Base-by-base conservation (phyloP, 2,888 invertebrate species). In the Drosophila dives region DNA sequence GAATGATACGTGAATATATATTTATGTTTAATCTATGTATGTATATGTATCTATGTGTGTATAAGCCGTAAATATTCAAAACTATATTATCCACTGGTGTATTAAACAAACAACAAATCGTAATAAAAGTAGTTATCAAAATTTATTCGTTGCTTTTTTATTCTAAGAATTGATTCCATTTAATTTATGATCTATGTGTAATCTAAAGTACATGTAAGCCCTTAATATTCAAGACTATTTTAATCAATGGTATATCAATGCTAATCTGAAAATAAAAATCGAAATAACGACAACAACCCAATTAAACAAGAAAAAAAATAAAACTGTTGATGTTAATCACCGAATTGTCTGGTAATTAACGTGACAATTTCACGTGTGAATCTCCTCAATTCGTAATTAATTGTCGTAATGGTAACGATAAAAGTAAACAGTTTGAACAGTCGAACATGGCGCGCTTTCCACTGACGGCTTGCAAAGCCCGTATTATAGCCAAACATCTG, bases 401-500 rank as follows among this genome's bases (percentile, higher is more conserved):
- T 55, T 11, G 87, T 89, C 15, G 85, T 81, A 17, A 89, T 45
- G 10, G 69, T 73, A 0, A 74, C 83, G n/a, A 87, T 80, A 53
- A 89, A 73, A 2, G 91, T 91, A 36, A 88, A 75, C 51, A 84
- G 76, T 66, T 91, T 91, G 33, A 88, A 90, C 0, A 80, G 55
- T 7, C 75, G 72, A 33, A 87, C 72, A 5, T 79, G 86, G 50
- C 65, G 81, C 3, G 69, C 66, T 8, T 80, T 83, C 77, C 91
- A 91, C 50, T 91, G 91, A n/a, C 92, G 88, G 4, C 72, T 63
- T 4, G 91, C 90, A 60, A 92, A 92, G 11, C 92, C 92, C 15
- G 92, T 92, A 36, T 91, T 86, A 64, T 91, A 92, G 55, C 92
- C 89, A 40, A 79, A 89, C 66, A 88, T 89, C 66, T 92, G 91